Evolutionary conservation across 2,113 vertebrate genomes (phyloP).

Genomic region (Polypterus senegalus): DNA sequence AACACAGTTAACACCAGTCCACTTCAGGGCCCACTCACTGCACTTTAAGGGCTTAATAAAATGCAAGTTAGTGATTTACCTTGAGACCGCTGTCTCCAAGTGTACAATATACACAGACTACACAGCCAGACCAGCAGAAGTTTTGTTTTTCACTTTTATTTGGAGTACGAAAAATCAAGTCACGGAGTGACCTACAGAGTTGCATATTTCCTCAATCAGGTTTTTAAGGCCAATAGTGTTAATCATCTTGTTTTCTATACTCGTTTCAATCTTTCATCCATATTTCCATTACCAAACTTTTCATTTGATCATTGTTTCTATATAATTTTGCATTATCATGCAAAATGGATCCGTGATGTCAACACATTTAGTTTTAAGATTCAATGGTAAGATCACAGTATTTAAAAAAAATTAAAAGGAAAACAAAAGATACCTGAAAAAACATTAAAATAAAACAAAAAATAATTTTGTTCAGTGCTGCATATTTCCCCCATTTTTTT

Average conservation of each 20-base stretch:
- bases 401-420: too few species aligned
- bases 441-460: neutral
- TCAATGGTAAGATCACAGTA: too few species aligned
- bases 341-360: neutral
- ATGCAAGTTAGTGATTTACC: too few species aligned
- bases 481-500: neutral
- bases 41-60: too few species aligned
- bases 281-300: too few species aligned
- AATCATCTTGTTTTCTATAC: neutral
- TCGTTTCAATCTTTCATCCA: neutral
- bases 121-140: too few species aligned
- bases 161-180: constrained; percentile 18
- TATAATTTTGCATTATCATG: neutral
- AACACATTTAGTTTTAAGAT: too few species aligned
- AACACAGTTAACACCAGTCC: too few species aligned
- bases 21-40: too few species aligned
- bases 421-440: neutral
- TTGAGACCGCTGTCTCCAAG: too few species aligned
- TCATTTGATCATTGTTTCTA: neutral
- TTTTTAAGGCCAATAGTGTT: neutral
- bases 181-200: constrained; percentile 17
- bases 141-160: constrained; percentile 12
- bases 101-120: too few species aligned
- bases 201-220: constrained; percentile 18
- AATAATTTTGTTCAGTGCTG: too few species aligned